Percentiles rank a stretch among this genome's conserved stretches.
Conservation (phyloP, 37 sponge, comb jelly and placozoan species). For the Hexactinellida sp. region DNA sequence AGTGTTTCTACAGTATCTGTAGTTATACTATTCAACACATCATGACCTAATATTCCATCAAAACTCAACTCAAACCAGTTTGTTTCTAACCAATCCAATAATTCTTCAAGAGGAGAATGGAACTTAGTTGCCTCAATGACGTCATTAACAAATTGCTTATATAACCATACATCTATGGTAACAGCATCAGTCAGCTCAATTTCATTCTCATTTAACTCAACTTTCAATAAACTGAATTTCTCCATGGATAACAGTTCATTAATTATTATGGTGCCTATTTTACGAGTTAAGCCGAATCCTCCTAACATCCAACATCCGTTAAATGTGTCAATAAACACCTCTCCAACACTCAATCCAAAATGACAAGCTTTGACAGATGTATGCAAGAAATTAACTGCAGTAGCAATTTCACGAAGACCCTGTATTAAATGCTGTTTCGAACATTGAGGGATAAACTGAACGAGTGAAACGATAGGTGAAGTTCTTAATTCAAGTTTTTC, state of each 20-base stretch:
- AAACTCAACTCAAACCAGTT: neutral
- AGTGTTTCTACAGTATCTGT: neutral
- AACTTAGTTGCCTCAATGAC: neutral
- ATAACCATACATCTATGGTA: neutral
- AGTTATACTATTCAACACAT: neutral
- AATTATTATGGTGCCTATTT: neutral
- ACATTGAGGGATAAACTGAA: neutral
- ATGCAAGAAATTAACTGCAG: neutral
- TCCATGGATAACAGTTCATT: neutral
- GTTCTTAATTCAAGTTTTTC: neutral
- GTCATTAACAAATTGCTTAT: conserved; percentile 5
- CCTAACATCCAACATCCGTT: neutral
- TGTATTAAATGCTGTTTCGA: neutral
- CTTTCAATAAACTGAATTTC: neutral
- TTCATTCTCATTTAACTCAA: neutral
- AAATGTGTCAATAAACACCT: neutral
- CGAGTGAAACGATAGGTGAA: neutral
- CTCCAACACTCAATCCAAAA: neutral
- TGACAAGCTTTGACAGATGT: neutral
- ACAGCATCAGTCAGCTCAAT: neutral
- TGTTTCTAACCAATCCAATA: neutral
- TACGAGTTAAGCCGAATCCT: neutral
- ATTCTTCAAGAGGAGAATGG: neutral
- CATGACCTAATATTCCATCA: neutral
- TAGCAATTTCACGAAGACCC: neutral